Percentiles rank a stretch among this genome's conserved stretches.
Evolutionary conservation across 2,113 vertebrate species (phyloP).

Genomic region (Ptyas mucosa): DNA sequence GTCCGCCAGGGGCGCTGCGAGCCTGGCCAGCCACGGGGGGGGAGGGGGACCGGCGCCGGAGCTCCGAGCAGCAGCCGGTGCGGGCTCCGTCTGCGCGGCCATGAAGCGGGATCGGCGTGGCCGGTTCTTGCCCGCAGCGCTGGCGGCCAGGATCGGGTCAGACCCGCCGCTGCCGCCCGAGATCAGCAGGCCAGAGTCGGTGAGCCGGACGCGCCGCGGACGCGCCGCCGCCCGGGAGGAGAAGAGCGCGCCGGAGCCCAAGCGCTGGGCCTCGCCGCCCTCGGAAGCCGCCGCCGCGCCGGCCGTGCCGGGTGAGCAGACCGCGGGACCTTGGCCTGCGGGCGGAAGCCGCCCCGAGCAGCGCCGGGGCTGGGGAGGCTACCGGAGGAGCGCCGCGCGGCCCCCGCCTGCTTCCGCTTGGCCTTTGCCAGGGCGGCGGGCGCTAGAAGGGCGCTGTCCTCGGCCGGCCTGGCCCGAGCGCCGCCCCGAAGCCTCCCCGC

Average conservation of each 20-base stretch:
- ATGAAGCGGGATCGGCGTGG: conserved; percentile 75
- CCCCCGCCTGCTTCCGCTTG: background rate
- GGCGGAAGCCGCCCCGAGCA: no score
- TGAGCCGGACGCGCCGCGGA: background rate
- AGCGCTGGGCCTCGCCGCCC: background rate
- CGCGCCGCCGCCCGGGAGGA: background rate
- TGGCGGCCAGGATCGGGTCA: conserved; percentile 14
- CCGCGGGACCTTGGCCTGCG: background rate
- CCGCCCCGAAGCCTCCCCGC: background rate
- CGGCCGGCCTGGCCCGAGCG: background rate
- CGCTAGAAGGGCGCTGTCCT: background rate
- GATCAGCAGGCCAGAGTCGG: conserved; percentile 11
- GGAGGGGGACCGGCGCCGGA: background rate
- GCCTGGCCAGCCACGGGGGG: background rate
- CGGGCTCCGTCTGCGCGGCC: conserved; percentile 26
- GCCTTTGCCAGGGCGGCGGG: background rate
- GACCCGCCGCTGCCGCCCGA: conserved; percentile 20
- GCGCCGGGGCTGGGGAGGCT: background rate
- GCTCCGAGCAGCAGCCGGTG: background rate
- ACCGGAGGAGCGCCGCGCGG: background rate
- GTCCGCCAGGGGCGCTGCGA: conserved; percentile 4
- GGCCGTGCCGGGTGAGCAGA: background rate
- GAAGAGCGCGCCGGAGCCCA: background rate
- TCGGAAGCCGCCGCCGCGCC: conserved; percentile 24
- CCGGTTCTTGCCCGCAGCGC: conserved; percentile 48